Conservation (phyloP, 1,140 invertebrate genomes). For the Hyles euphorbiae region DNA sequence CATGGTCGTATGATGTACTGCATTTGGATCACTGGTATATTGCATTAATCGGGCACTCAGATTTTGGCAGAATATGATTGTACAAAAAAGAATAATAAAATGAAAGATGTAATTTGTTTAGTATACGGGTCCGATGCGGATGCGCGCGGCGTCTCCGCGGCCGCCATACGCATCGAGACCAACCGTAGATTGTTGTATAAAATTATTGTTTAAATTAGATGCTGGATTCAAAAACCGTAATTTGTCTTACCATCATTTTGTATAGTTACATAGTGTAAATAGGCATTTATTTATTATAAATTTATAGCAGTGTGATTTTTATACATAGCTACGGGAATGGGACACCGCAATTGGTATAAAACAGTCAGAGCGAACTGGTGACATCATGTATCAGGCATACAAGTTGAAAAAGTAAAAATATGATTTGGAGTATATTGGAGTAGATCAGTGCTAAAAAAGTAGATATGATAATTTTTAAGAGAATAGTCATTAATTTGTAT, state of each 20-base stretch:
- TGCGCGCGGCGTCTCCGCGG: conserved; percentile 13
- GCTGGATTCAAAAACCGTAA: conserved; percentile 67
- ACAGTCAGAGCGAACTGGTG: conserved; percentile 51
- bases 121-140: conserved; percentile 31
- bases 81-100: conserved; percentile 68
- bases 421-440: conserved; percentile 65
- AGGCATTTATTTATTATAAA: conserved; percentile 76
- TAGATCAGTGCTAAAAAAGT: conserved; percentile 70
- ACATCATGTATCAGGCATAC: conserved; percentile 48
- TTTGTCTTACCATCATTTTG: conserved; percentile 72
- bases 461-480: conserved; percentile 73
- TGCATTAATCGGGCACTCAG: conserved; percentile 65
- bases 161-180: conserved; percentile 12
- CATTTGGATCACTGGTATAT: conserved; percentile 59
- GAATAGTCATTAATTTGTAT: conserved; percentile 76
- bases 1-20: conserved; percentile 57
- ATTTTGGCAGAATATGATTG: conserved; percentile 66
- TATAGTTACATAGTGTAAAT: conserved; percentile 75
- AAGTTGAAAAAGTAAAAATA: conserved; percentile 50
- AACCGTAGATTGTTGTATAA: conserved; percentile 55
- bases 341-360: conserved; percentile 45
- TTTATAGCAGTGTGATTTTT: conserved; percentile 72
- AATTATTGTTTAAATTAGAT: conserved; percentile 62
- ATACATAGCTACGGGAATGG: conserved; percentile 69
- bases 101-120: conserved; percentile 57